These are phyloP conservation scores for Ophioninae sp. DNA, from an alignment of 2,888 invertebrate genomes.

Conservation along the genomic window DNA sequence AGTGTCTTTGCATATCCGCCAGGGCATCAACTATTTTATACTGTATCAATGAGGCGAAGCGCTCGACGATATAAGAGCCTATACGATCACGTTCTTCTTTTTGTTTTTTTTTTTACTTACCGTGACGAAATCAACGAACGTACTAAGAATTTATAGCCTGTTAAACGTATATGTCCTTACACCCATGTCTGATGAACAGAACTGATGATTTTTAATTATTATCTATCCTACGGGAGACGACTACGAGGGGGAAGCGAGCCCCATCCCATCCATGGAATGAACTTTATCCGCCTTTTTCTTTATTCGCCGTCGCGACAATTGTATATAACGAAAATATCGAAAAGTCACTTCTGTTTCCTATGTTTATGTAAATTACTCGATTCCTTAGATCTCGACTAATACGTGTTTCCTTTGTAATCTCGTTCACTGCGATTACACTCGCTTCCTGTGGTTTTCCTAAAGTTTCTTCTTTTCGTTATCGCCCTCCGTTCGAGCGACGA, in stretches of 20 bases:
- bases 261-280: slow-evolving; percentile 29
- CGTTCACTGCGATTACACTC: slow-evolving; percentile 13
- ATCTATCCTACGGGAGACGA: background rate
- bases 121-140: background rate
- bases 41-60: background rate
- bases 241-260: slow-evolving; percentile 19
- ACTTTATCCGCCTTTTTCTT: slow-evolving; percentile 34
- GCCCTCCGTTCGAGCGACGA: slow-evolving; percentile 3
- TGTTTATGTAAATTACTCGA: background rate
- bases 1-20: background rate
- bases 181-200: background rate
- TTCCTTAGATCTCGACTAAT: slow-evolving; percentile 36
- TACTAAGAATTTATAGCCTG: background rate
- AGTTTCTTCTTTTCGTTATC: slow-evolving; percentile 13
- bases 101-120: slow-evolving; percentile 3
- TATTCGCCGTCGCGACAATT: slow-evolving; percentile 1
- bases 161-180: slow-evolving; percentile 1
- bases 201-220: slow-evolving; percentile 23
- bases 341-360: slow-evolving; percentile 11
- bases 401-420: slow-evolving; percentile 7
- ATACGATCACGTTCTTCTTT: background rate
- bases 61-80: too few species aligned
- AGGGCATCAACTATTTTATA: background rate
- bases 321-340: background rate
- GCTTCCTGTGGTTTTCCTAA: background rate